Percentiles rank a stretch among this genome's conserved stretches.
Evolutionary conservation across 2,888 invertebrate genomes (phyloP).

Genomic region (Leptothorax acervorum): DNA sequence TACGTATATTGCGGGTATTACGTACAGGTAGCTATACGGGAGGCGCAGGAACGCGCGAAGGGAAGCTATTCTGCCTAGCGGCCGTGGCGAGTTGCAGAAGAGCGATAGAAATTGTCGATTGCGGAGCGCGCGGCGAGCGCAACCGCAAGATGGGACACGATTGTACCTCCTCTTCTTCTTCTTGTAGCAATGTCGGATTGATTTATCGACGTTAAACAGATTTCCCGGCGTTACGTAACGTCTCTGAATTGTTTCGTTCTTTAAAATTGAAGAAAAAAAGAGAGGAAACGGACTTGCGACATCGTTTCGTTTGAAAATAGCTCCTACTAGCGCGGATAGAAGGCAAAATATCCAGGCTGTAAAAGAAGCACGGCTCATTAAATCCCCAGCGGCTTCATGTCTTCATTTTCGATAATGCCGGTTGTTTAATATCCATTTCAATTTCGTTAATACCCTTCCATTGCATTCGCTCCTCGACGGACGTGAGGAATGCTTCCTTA

Average conservation of each 20-base stretch:
- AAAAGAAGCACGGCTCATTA: constrained; percentile 1
- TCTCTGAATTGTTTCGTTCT: background rate
- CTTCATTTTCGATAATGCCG: constrained; percentile 28
- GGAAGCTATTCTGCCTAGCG: constrained; percentile 76
- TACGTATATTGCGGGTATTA: constrained; percentile 53
- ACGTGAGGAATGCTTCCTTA: constrained; percentile 61
- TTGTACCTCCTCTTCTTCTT: background rate
- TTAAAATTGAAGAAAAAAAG: background rate
- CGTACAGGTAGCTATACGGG: constrained; percentile 53
- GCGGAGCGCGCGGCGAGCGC: constrained; percentile 34
- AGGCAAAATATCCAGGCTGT: background rate
- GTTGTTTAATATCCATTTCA: constrained; percentile 37
- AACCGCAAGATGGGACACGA: constrained; percentile 33
- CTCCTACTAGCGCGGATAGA: background rate
- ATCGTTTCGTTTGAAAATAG: background rate
- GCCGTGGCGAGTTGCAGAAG: constrained; percentile 74
- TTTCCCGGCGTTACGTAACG: background rate
- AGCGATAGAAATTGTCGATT: constrained; percentile 74
- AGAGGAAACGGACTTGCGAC: background rate
- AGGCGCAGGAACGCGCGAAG: constrained; percentile 75
- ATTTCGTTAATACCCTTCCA: constrained; percentile 29
- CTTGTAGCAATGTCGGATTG: background rate
- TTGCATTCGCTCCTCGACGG: background rate
- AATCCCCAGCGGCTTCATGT: background rate
- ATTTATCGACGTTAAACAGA: background rate